Base-by-base conservation (phyloP, 2,797 vertebrate genomes). In the Remorina albescens region DNA sequence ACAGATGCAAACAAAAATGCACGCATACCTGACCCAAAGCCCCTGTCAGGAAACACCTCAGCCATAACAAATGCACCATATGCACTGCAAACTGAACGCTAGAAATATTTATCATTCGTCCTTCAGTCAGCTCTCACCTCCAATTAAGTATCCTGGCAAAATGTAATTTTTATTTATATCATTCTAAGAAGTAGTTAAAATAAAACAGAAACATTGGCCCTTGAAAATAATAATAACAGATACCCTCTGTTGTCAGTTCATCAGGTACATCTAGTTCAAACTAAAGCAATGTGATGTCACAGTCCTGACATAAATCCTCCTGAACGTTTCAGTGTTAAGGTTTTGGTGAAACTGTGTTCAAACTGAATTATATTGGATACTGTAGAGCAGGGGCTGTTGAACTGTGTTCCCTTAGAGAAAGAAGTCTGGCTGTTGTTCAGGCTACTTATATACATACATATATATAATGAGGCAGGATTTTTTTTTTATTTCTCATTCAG, bases 11-110 rank as follows among this genome's bases (percentile, higher is more conserved):
- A 56, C 18, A 41, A 23, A 30, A 60, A 49, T 37, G 63, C 74
- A 78, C 39, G 36, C 64, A 66, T 28, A 37, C 71, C 34, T 58
- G 53, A 59, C 42, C 55, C 55, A 44, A 34, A 54, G 58, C 44
- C 55, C 50, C 55, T 47, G 53, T 57, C 73, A 21, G n/a, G 34
- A 71, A 53, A 26, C 25, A 56, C 47, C 67, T 81, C 76, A 32
- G 50, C 51, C 47, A 36, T 78, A 67, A 70, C 56, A 70, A 73
- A 62, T 73, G 32, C 49, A 74, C 58, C 62, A 54, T 36, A 46
- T 61, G 47, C 47, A 61, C 10, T 19, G 28, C 4, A 10, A 69
- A 44, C 37, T 32, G 53, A 62, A 18, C 6, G 55, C 41, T 49
- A 19, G 32, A 56, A 67, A 61, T 78, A 64, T 57, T 51, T 7